Evolutionary conservation across 2,113 vertebrate genomes (phyloP), one percentile per base, ranked within the genome.

Genomic region (cat (Felis catus)): DNA sequence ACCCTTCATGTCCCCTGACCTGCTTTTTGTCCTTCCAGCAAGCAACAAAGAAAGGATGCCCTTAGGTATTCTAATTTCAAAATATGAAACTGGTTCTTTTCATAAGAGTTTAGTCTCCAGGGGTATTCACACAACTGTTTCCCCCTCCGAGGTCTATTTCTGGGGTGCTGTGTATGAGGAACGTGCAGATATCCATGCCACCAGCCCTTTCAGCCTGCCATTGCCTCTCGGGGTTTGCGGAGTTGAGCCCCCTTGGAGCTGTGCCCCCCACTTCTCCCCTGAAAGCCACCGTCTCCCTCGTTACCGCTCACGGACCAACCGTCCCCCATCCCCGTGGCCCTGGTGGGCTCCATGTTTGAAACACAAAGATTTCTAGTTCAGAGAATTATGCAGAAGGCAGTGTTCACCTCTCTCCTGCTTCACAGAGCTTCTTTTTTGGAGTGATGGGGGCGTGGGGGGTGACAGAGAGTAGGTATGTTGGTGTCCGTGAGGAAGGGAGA

Each of bases 61-160:
- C 4, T 96, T 36, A 53, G 4, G 36, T 31, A 71, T 80, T 89
- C 21, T 92, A 36, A 96, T 85, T 93, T 63, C 61, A 76, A 82
- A 53, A 80, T 39, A 53, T 68, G 31, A 74, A 85, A 93, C 12
- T 36, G 11, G 4, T 73, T 65, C 53, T 85, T 96, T 94, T 80
- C 48, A 27, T 11, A 51, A 58, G 27, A 51, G 5, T 84, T 81
- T 76, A 7, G 51, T 93, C 66, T 92, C 23, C 11, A 29, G 36
- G 66, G 79, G 36, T 41, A 29, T 71, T 74, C 15, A 5, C 31
- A 61, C 16, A 51, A 48, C 66, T 79, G 15, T 63, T 84, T 95
- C 74, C 45, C 45, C 33, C 18, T 91, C 45, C 36, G 23, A 79
- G 51, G 41, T 71, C 39, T 94, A 25, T n/a, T 83, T 90, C 39